Base-by-base conservation (phyloP, 1,140 invertebrate genomes). In the Leptinotarsa texana region DNA sequence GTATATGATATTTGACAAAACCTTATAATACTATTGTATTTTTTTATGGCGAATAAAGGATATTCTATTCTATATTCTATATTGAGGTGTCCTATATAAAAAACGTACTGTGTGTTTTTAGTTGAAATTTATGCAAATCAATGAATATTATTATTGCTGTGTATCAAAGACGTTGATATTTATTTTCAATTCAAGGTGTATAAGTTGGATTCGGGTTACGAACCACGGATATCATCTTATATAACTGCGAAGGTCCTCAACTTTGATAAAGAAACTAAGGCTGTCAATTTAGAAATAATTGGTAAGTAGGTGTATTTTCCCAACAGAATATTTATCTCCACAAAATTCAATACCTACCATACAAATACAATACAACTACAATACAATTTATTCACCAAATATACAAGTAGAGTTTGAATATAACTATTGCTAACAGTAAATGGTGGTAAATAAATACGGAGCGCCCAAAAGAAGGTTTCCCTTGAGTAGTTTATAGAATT, bases 211-310 rank as follows among this genome's bases (percentile, higher is more conserved):
- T 49, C 61, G 48, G 69, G 49, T 27, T 75, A 75, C 18, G 63
- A 63, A 21, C 74, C 74, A 49, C 33, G 71, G 49, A 17, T 75
- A 21, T 75, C 74, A 6, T 63, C 68, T 8, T 62, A 42, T 24
- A 71, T 75, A 71, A 70, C 67, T 27, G 74, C 68, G 1, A 75
- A 65, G 42, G 69, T 75, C 33, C 4, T 42, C 13, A 63, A n/a
- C 17, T 74, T 67, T 27, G 24, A 75, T 48, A 51, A 47, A 49
- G 73, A 68, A 13, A 75, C 24, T 27, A 75, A 75, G n/a, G 57
- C 62, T 21, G 48, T 72, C 21, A 49, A 21, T 22, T 75, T 71
- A 22, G 69, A 75, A 21, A 74, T 74, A 22, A 18, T 69, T 6
- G n/a, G 73, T 74, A 48, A 73, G 61, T 73, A 33, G 3, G 33